Evolutionary conservation across 2,113 vertebrate species (phyloP), one percentile per base, ranked within the genome.

Genomic region (Caretta caretta): DNA sequence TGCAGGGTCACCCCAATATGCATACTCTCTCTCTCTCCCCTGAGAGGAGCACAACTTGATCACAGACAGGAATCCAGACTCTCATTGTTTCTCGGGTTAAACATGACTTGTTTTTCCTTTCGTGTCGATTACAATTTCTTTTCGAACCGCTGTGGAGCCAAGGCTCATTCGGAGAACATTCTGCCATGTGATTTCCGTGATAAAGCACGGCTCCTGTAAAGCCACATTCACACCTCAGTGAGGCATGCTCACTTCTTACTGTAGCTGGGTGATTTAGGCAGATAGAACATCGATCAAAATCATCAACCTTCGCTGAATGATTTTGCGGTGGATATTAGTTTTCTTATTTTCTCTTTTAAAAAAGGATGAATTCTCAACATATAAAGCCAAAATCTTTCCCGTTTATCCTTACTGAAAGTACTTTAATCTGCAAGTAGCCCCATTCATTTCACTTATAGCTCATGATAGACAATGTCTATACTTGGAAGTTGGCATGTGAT

Each of bases 361-460:
- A 90, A 69, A 83, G 27, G 75, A 93, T 85, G 57, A 88, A 91
- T 91, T 83, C 80, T 85, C 46, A n/a, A 83, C 42, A 27, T 72
- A 72, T 83, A 69, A 29, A 3, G 65, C 57, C 54, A 80, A 84
- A 51, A 90, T 90, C 57, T 83, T 84, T 89, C 59, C 49, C 46
- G 54, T 75, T 35, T 83, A 90, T 90, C 91, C 54, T 48, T 38
- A 46, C 48, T 19, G 27, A 93, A 46, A 85, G 31, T 53, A 10
- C 31, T 93, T 91, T 75, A 92, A 91, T 80, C 38, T 91, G 65
- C 20, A 72, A 87, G 88, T 56, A 93, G 3, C 86, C 69, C 82
- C 88, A 69, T 57, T 85, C 46, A 94, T 85, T 95, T 92, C 86
- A 81, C 42, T 5, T 25, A 8, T 35, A 46, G 57, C 65, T 90